Evolutionary conservation across 2,797 vertebrate species (phyloP), one percentile per base, ranked within the genome.

Genomic region (Phrynocephalus guinanensis): DNA sequence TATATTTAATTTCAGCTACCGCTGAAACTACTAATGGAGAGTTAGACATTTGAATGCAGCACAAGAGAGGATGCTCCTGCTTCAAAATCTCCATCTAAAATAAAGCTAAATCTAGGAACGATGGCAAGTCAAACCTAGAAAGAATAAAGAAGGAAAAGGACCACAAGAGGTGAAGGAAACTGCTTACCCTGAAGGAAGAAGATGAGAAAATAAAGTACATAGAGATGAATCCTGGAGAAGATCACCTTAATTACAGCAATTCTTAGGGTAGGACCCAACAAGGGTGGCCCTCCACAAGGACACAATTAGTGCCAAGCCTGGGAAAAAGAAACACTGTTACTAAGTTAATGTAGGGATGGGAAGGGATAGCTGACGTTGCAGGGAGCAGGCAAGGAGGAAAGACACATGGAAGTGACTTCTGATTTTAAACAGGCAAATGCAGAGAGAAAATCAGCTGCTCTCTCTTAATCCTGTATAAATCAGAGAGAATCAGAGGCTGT

Each of bases 181-280:
- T 91, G 95, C 95, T 95, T 95, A 95, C 95, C 94, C 95, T 95
- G 93, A 94, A 95, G 94, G 95, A 95, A 95, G 92, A 95, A 94
- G 94, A 93, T 95, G 93, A 94, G 94, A 95, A 95, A 95, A 94
- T 91, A 95, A 93, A 95, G 94, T 95, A 95, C 94, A 95, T 91
- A 95, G 93, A 95, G 95, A 93, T 95, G 94, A 95, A 79, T 95
- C 94, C 94, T 91, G 94, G 87, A 95, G 93, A 93, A 93, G 94
- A 79, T 95, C 93, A 95, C 95, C 95, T 95, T 94, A 95, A 94
- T 95, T 95, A 95, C 94, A 94, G 92, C 94, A 95, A 94, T 86
- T 95, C 94, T 93, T 95, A 92, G 94, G 86, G 89, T 80, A 79
- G 92, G 90, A 93, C 93, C 94, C 94, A 93, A 67, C 83, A 87